Percentiles rank a stretch among this genome's conserved stretches.
Conservation (phyloP, 2,888 invertebrate genomes). For the Branchellion lobata region DNA sequence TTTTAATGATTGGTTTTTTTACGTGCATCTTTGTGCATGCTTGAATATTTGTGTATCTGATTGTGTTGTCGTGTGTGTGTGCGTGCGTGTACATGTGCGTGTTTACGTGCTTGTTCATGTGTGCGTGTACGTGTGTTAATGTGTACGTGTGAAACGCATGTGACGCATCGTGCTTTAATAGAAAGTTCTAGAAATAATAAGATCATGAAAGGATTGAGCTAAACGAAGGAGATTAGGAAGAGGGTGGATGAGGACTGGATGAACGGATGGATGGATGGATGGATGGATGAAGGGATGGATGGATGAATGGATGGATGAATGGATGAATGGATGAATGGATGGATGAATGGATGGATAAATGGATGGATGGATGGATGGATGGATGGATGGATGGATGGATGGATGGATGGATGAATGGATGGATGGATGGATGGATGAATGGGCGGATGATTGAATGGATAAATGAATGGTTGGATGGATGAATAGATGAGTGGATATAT, state of each 20-base stretch:
- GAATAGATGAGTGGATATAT: too few species aligned
- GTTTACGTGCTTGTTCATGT: conserved; percentile 9
- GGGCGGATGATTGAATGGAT: too few species aligned
- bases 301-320: conserved; percentile 8
- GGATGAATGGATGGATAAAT: background rate
- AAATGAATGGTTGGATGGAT: too few species aligned
- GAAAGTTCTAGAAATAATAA: conserved; percentile 8
- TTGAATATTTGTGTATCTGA: background rate
- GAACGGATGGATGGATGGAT: conserved; percentile 27
- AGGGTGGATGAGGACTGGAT: background rate
- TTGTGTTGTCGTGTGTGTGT: conserved; percentile 2
- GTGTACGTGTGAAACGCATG: background rate
- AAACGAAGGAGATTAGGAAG: background rate
- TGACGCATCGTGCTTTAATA: background rate
- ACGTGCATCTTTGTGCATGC: background rate
- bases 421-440: too few species aligned
- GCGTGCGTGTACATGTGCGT: conserved; percentile 7
- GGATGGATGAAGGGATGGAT: too few species aligned
- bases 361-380: too few species aligned
- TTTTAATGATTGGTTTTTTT: too few species aligned
- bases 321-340: background rate
- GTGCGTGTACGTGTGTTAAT: conserved; percentile 16
- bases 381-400: too few species aligned
- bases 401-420: too few species aligned
- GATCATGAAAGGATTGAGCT: background rate